phyloP scores from a whole-genome alignment of 2,888 invertebrate species.

The Labia minor region DNA sequence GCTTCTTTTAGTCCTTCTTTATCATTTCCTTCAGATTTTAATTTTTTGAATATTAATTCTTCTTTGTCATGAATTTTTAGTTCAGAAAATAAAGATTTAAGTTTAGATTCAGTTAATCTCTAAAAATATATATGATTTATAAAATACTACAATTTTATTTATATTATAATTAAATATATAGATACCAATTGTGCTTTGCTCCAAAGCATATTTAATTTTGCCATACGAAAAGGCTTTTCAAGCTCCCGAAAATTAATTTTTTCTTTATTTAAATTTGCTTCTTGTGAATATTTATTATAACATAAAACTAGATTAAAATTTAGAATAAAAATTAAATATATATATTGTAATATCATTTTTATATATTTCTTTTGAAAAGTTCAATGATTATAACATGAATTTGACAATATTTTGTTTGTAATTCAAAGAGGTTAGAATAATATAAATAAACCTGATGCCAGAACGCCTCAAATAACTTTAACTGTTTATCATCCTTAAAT shows the following conservation, averaged over 20 bases:
- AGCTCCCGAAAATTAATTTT: slow-evolving; percentile 53
- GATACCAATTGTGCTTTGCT: slow-evolving; percentile 73
- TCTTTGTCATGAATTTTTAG: slow-evolving; percentile 87
- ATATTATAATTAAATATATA: slow-evolving; percentile 16
- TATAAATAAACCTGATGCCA: too few species aligned
- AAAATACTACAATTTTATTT: too few species aligned
- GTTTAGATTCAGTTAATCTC: slow-evolving; percentile 71
- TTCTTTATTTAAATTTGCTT: slow-evolving; percentile 40
- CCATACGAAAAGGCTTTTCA: slow-evolving; percentile 79
- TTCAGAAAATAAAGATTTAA: slow-evolving; percentile 78
- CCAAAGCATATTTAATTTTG: slow-evolving; percentile 82
- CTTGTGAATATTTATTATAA: slow-evolving; percentile 53
- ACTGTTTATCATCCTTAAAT: too few species aligned
- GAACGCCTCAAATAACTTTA: too few species aligned
- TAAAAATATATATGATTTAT: slow-evolving; percentile 34
- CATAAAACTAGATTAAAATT: neutral
- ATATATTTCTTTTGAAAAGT: too few species aligned
- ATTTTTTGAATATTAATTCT: slow-evolving; percentile 71
- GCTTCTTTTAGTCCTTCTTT: slow-evolving; percentile 78
- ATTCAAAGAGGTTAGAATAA: too few species aligned
- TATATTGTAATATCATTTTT: too few species aligned
- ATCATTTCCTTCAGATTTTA: slow-evolving; percentile 72
- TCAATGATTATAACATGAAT: too few species aligned
- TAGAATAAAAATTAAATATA: neutral
- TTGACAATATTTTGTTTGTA: too few species aligned